phyloP scores from a whole-genome alignment of 2,888 invertebrate species.

The Saturnia pavonia region DNA sequence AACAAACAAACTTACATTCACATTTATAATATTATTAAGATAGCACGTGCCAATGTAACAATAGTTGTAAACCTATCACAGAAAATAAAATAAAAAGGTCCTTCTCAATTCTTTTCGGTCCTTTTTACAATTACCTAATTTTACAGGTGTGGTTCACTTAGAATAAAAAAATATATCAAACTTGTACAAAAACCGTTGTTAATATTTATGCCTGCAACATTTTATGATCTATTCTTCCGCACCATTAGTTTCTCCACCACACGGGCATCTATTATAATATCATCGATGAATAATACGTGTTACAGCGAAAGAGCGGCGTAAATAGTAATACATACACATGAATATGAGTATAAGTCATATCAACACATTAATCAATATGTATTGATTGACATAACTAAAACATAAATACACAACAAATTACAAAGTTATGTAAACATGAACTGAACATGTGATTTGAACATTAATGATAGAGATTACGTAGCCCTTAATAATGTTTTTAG shows the following conservation, averaged over 20 bases:
- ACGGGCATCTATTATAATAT: neutral
- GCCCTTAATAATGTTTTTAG: no score
- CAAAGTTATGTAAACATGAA: neutral
- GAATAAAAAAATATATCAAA: neutral
- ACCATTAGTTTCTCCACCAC: neutral
- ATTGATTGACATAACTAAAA: neutral
- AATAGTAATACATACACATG: neutral
- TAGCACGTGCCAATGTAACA: no score
- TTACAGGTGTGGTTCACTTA: no score
- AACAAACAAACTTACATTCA: no score
- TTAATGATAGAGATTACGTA: neutral
- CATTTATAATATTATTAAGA: no score
- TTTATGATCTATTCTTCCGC: constrained; percentile 6
- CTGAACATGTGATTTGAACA: no score
- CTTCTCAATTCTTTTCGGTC: no score
- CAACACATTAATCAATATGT: neutral
- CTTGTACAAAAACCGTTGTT: neutral
- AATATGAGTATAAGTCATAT: neutral
- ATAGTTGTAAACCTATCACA: no score
- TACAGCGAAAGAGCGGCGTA: neutral
- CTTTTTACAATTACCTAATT: no score
- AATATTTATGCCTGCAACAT: neutral
- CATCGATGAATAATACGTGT: neutral
- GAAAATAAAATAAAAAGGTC: no score
- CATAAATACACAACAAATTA: neutral